Evolutionary conservation across 1,140 invertebrate species (phyloP).

Genomic region (Argopecten irradians): DNA sequence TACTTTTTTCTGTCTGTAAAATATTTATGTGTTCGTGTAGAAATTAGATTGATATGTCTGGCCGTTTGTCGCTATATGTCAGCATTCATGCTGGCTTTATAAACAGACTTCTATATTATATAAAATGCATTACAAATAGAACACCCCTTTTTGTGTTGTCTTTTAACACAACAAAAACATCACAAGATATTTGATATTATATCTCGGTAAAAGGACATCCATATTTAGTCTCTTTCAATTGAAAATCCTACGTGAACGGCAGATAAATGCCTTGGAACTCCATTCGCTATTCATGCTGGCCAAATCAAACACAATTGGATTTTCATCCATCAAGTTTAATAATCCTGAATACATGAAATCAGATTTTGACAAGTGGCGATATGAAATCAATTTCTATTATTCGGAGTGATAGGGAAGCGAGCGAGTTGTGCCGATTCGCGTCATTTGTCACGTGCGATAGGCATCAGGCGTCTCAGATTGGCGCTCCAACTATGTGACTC

Average conservation of each 20-base stretch:
- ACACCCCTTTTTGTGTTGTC: conserved; percentile 10
- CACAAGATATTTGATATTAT: not conserved
- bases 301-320: conserved; percentile 11
- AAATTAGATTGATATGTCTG: conserved; percentile 7
- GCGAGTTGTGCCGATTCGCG: not conserved
- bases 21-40: conserved; percentile 3
- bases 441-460: not conserved
- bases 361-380: not conserved
- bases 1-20: not conserved
- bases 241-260: not conserved
- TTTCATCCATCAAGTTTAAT: conserved; percentile 18
- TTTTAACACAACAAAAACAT: not conserved
- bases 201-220: not conserved
- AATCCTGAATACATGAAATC: not conserved
- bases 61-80: not conserved
- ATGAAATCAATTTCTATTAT: conserved; percentile 18
- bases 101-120: not conserved
- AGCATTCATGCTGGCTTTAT: not conserved
- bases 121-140: not conserved
- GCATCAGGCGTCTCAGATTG: not conserved
- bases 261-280: not conserved
- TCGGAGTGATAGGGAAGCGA: not conserved
- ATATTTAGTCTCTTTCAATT: not conserved
- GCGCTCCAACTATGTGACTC: not conserved
- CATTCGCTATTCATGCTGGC: conserved; percentile 8